Evolutionary conservation across 64 coral and sea anemone species (phyloP).

Genomic region (Porites australiensis): DNA sequence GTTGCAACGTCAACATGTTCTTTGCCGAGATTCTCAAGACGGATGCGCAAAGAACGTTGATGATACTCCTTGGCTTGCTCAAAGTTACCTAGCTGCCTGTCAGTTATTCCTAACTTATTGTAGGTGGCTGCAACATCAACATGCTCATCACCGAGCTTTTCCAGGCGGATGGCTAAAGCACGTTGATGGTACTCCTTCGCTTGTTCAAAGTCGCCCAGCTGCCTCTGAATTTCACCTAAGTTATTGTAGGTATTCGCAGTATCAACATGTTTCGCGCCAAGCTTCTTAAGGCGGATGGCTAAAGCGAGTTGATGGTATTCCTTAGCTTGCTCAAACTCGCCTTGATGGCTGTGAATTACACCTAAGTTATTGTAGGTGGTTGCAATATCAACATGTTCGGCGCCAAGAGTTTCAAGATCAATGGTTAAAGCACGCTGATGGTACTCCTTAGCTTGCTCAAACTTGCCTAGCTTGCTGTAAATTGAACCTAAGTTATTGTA

Average conservation of each 20-base stretch:
- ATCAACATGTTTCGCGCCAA: background rate
- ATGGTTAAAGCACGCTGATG: conserved; percentile 22
- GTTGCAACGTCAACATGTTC: background rate
- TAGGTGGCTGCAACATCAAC: background rate
- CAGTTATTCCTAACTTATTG: background rate
- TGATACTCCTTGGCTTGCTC: conserved; percentile 14
- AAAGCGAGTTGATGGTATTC: background rate
- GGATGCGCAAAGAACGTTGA: conserved; percentile 1
- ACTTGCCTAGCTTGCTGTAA: background rate
- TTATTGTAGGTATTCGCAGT: background rate
- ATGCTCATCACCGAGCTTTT: conserved; percentile 5
- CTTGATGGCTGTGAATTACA: background rate
- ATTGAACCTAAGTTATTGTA: background rate
- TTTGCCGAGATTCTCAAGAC: background rate
- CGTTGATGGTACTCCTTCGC: background rate
- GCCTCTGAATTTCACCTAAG: background rate
- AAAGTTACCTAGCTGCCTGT: background rate
- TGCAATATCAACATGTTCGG: background rate
- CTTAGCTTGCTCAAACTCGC: conserved; percentile 20
- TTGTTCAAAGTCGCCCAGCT: background rate
- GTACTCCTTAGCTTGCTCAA: background rate
- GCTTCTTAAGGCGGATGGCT: background rate
- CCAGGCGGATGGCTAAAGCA: background rate
- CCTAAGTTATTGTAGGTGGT: background rate
- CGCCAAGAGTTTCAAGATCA: background rate